Evolutionary conservation across 1,140 invertebrate species (phyloP).

Genomic region (Odontomachus brunneus): DNA sequence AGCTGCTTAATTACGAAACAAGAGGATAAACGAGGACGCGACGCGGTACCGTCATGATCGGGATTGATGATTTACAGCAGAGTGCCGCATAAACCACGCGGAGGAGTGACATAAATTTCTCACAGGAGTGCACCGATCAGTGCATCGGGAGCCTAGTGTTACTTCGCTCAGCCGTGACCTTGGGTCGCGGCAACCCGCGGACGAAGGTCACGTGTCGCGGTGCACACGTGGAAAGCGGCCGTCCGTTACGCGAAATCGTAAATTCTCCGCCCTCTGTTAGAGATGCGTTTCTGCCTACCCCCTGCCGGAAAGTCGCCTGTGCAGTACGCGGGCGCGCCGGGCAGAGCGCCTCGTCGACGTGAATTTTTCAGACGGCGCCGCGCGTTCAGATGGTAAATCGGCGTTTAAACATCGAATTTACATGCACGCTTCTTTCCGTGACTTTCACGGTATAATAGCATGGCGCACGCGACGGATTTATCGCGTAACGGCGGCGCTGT

Average conservation of each 20-base stretch:
- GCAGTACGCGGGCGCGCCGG: background rate
- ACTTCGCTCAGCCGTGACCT: slow-evolving; percentile 57
- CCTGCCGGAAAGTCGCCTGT: slow-evolving; percentile 23
- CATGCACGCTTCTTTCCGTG: slow-evolving; percentile 1
- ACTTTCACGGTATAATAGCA: slow-evolving; percentile 1
- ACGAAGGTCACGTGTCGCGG: slow-evolving; percentile 36
- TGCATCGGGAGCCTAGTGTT: background rate
- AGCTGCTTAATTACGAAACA: background rate
- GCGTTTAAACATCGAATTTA: slow-evolving; percentile 11
- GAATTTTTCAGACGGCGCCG: slow-evolving; percentile 38
- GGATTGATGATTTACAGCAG: slow-evolving; percentile 57
- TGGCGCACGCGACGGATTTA: slow-evolving; percentile 13
- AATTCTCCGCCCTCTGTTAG: slow-evolving; percentile 41
- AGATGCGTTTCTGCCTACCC: slow-evolving; percentile 13
- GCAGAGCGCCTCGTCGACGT: background rate
- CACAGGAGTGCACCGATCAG: slow-evolving; percentile 12
- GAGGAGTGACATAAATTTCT: slow-evolving; percentile 46
- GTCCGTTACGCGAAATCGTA: slow-evolving; percentile 63
- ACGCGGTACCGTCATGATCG: background rate
- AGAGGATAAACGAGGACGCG: background rate
- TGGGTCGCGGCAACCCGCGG: slow-evolving; percentile 42
- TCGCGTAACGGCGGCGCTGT: slow-evolving; percentile 1
- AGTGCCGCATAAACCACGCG: background rate
- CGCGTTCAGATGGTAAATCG: slow-evolving; percentile 31
- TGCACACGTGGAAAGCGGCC: slow-evolving; percentile 48